Base-by-base conservation (phyloP, 1,140 invertebrate species). In the Dreissena rostriformis region DNA sequence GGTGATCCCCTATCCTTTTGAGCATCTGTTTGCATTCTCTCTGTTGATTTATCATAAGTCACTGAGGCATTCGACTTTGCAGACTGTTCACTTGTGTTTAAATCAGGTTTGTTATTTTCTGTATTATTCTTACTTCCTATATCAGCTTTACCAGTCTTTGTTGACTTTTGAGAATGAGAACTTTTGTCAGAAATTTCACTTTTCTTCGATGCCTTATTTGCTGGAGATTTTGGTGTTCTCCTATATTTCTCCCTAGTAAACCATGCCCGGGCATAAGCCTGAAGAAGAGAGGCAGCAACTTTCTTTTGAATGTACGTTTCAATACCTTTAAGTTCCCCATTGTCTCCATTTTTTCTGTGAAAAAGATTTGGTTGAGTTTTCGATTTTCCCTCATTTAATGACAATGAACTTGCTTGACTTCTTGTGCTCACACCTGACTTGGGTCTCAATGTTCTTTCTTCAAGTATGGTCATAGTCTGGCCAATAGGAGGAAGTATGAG, bases 231-330 rank as follows among this genome's bases (percentile, higher is more conserved):
- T 4, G 11, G 11, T 61, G 22, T 6, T 4, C 17, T 24, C 12
- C 57, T 2, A 24, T 61, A 51, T 52, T 51, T 71, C 17, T 73
- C 26, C 67, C 79, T 65, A n/a, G 71, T 67, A 39, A 82, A 49
- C 29, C 15, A 83, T 39, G 55, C 81, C 24, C 28, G 67, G 22
- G 67, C 73, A 70, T 71, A n/a, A 10, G 81, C 22, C 53, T 83
- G 81, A 28, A 83, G n/a, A 70, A 52, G 57, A 10, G 67, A 29
- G 24, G 73, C 73, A n/a, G 81, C 72, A 12, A 22, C 19, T 39
- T 83, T 77, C 61, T 51, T 83, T 29, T 71, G 29, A 12, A 76
- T 77, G 53, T 76, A 76, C 24, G 57, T 71, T 67, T 83, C 81
- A 73, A 82, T 82, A 8, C 53, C 52, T 49, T 8, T 73, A 0